Evolutionary conservation across 2,888 invertebrate genomes (phyloP).

Genomic region (Uropetala carovei): DNA sequence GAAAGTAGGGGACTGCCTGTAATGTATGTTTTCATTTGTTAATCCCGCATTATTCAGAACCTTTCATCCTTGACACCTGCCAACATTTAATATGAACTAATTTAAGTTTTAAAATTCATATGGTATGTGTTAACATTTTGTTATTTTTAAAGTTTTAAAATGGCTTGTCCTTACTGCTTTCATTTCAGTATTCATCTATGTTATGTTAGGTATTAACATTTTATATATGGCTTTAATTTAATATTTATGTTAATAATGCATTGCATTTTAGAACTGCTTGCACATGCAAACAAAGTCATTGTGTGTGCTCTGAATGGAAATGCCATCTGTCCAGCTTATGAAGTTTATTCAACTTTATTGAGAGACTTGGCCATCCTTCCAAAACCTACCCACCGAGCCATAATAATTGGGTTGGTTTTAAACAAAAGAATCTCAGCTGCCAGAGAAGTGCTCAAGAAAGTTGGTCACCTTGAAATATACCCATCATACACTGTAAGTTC

Average conservation of each 20-base stretch:
- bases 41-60: too few relatives aligned
- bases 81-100: too few relatives aligned
- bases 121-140: too few relatives aligned
- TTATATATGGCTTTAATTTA: background rate
- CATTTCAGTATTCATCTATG: background rate
- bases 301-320: slow-evolving; percentile 39
- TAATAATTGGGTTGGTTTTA: background rate
- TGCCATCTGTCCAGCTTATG: background rate
- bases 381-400: background rate
- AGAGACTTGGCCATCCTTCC: background rate
- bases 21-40: too few relatives aligned
- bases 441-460: background rate
- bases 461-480: background rate
- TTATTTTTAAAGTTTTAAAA: too few relatives aligned
- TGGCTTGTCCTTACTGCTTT: too few relatives aligned
- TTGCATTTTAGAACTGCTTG: slow-evolving; percentile 9
- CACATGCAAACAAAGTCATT: slow-evolving; percentile 42
- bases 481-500: slow-evolving; percentile 18
- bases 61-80: too few relatives aligned
- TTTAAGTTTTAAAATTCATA: too few relatives aligned
- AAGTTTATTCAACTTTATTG: background rate
- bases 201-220: background rate
- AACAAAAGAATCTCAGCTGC: background rate
- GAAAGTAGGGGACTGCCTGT: too few relatives aligned
- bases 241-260: background rate